Conservation (phyloP, 2,888 invertebrate genomes). For the Slavum lentiscoides region DNA sequence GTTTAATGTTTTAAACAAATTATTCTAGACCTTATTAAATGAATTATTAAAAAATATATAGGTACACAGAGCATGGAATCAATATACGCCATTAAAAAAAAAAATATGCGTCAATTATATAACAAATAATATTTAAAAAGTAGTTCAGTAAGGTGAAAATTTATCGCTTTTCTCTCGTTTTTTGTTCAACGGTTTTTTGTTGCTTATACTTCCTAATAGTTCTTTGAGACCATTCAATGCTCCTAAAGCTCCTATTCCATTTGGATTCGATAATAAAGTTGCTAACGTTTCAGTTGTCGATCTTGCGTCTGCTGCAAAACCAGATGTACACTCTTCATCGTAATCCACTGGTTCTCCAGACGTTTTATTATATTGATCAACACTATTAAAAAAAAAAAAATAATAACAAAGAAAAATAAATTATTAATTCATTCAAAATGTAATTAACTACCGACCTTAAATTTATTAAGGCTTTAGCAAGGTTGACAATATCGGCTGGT, state of each 20-base stretch:
- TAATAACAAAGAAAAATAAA: not conserved
- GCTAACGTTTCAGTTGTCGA: slow-evolving; percentile 48
- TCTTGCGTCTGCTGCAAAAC: slow-evolving; percentile 34
- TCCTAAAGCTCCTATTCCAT: slow-evolving; percentile 52
- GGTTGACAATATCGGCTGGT: slow-evolving; percentile 93
- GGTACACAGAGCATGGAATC: not conserved
- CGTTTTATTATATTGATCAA: slow-evolving; percentile 50
- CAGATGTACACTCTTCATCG: slow-evolving; percentile 39
- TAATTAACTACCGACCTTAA: slow-evolving; percentile 77
- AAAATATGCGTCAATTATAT: slow-evolving; percentile 11
- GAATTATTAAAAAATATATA: slow-evolving; percentile 6
- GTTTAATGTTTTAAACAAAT: not conserved
- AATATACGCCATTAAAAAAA: not conserved
- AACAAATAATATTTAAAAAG: slow-evolving; percentile 10
- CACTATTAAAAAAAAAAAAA: slow-evolving; percentile 23
- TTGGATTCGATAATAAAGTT: slow-evolving; percentile 45
- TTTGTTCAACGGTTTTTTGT: slow-evolving; percentile 35
- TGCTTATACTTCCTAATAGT: slow-evolving; percentile 46
- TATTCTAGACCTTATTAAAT: not conserved
- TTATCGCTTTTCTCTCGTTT: slow-evolving; percentile 46
- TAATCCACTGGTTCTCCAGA: slow-evolving; percentile 41
- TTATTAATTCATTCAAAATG: not conserved
- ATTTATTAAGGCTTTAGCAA: slow-evolving; percentile 98
- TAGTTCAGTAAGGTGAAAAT: slow-evolving; percentile 39
- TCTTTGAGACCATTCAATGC: slow-evolving; percentile 52